Evolutionary conservation across 2,113 vertebrate species (phyloP), one percentile per base, ranked within the genome.

Genomic region (Melanostigma gelatinosum): DNA sequence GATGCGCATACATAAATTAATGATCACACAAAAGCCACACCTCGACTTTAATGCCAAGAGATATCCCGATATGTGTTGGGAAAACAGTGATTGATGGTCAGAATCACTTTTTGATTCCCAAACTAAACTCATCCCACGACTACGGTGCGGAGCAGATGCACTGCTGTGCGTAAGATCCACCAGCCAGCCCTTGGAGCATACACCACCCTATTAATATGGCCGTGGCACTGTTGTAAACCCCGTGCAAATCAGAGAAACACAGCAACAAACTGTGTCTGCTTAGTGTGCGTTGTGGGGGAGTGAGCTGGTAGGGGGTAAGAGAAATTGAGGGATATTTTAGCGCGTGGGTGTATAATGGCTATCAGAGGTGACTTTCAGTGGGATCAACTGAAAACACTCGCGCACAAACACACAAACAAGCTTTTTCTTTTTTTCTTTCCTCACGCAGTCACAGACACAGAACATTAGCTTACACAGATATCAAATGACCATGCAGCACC

Each of bases 281-380:
- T 88, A 79, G 87, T 80, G 83, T 57, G 83, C 72, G 54, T 70
- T 91, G 91, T 90, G 90, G 87, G 90, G 90, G 91, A 83, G 91
- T 80, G 72, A 88, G 86, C 85, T 79, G 79, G 88, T 82, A 62
- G 90, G 91, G 89, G 89, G 92, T 87, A 87, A 76, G 85, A 79
- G 79, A 88, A 91, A 92, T 81, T 48, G 88, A 91, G 90, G 91
- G 88, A 89, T 91, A 85, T 90, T 91, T 92, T 54, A 73, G 85
- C 12, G 57, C 15, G 89, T 91, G 91, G 88, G 91, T 83, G 90
- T 90, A 83, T 91, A 92, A 91, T 90, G 90, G 90, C 86, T 83
- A 87, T 90, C 89, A 92, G 90, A 93, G 90, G 93, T 93, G 92
- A 93, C 90, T 91, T 93, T 92, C 87, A 90, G 88, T 89, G 87